Evolutionary conservation across 2,113 vertebrate species (phyloP).

Genomic region (Atlantisia rogersi): DNA sequence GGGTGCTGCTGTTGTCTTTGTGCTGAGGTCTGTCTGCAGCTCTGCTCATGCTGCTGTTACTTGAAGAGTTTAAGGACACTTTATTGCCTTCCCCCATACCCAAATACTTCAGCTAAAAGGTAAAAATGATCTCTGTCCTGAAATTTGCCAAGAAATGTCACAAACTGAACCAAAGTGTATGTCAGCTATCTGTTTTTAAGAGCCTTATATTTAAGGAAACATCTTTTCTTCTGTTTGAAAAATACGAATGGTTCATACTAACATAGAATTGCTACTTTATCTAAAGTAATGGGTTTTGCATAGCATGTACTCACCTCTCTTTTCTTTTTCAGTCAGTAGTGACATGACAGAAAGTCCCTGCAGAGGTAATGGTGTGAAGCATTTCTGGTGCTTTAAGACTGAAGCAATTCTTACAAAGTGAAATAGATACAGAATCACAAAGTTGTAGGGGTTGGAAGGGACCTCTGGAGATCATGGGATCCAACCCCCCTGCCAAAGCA

Average conservation of each 20-base stretch:
- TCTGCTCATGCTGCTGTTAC: neutral
- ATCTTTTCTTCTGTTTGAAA: neutral
- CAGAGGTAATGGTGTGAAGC: neutral
- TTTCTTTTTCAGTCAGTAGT: neutral
- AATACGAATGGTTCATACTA: neutral
- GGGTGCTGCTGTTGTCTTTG: neutral
- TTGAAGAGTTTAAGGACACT: neutral
- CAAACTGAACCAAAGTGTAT: neutral
- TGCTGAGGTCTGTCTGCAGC: neutral
- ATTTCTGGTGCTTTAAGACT: neutral
- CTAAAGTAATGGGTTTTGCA: neutral
- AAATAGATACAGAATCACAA: neutral
- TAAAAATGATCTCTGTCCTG: neutral
- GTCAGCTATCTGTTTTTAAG: neutral
- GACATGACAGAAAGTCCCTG: neutral
- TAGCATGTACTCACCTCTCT: accelerated
- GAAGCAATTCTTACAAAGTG: neutral
- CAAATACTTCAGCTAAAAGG: neutral
- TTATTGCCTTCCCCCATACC: neutral
- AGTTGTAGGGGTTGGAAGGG: too few species aligned
- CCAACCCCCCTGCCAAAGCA: too few species aligned
- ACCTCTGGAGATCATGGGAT: too few species aligned
- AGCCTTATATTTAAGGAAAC: neutral
- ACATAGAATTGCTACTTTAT: neutral
- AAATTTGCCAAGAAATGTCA: neutral